phyloP scores from a whole-genome alignment of 2,113 vertebrate species.

The Chlorocebus sabaeus region DNA sequence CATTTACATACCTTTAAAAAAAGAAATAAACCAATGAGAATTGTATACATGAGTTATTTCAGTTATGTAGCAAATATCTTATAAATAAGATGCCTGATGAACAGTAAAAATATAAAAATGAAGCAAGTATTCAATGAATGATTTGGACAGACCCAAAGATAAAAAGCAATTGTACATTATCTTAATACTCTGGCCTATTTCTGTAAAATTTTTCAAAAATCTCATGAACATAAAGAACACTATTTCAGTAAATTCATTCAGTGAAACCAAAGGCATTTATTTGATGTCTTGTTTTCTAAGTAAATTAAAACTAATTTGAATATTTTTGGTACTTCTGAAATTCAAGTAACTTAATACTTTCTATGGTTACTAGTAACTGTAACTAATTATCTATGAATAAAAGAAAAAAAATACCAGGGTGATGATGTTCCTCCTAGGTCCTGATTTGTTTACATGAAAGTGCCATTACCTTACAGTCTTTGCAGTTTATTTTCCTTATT shows the following conservation, averaged over 20 bases:
- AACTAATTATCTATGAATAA: neutral
- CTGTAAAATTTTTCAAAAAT: constrained; percentile 8
- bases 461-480: neutral
- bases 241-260: neutral
- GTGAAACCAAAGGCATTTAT: neutral
- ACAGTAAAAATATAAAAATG: neutral
- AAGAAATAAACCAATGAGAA: neutral
- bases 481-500: neutral
- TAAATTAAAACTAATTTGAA: neutral
- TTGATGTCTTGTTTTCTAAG: constrained; percentile 3
- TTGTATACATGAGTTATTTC: neutral
- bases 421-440: neutral
- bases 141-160: neutral
- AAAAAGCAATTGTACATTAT: neutral
- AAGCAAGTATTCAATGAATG: neutral
- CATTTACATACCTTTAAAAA: neutral
- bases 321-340: neutral
- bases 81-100: neutral
- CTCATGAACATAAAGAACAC: neutral
- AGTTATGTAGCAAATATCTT: neutral
- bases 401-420: neutral
- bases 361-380: neutral
- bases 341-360: constrained; percentile 15
- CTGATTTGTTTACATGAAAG: neutral
- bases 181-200: neutral